Evolutionary conservation across 2,888 invertebrate species (phyloP).

Genomic region (Cataglyphis livida): DNA sequence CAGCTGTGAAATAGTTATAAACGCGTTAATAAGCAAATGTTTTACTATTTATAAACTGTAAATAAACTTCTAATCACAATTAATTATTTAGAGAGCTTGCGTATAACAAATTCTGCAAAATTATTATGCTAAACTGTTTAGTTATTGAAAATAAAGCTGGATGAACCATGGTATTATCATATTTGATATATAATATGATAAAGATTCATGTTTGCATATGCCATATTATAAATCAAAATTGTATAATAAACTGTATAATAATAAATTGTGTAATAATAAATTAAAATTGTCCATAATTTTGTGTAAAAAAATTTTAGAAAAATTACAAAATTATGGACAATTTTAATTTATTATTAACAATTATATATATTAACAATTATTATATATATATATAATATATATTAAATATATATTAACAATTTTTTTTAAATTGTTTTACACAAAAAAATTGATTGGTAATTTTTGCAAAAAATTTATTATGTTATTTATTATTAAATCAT

Average conservation of each 20-base stretch:
- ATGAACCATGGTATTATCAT: neutral
- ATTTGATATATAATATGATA: neutral
- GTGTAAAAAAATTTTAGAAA: neutral
- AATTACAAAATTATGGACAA: too few relatives aligned
- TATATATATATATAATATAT: too few relatives aligned
- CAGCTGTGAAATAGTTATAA: neutral
- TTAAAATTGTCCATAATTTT: neutral
- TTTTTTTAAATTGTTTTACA: too few relatives aligned
- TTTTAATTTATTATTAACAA: too few relatives aligned
- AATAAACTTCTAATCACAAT: neutral
- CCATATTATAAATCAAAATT: slow-evolving; percentile 14
- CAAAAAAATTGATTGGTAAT: neutral
- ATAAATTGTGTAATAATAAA: neutral
- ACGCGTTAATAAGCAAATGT: neutral
- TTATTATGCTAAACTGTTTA: neutral
- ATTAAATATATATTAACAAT: too few relatives aligned
- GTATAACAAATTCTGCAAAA: neutral
- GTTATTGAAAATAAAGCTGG: slow-evolving; percentile 13
- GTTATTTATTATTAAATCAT: neutral
- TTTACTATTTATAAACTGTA: slow-evolving; percentile 8
- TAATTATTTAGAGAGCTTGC: slow-evolving; percentile 7
- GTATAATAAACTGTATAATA: too few relatives aligned
- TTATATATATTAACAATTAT: too few relatives aligned
- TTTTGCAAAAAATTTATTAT: neutral
- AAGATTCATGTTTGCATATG: slow-evolving; percentile 11